Base-by-base conservation (phyloP, 2,113 vertebrate genomes). In the Paramisgurnus dabryanus region DNA sequence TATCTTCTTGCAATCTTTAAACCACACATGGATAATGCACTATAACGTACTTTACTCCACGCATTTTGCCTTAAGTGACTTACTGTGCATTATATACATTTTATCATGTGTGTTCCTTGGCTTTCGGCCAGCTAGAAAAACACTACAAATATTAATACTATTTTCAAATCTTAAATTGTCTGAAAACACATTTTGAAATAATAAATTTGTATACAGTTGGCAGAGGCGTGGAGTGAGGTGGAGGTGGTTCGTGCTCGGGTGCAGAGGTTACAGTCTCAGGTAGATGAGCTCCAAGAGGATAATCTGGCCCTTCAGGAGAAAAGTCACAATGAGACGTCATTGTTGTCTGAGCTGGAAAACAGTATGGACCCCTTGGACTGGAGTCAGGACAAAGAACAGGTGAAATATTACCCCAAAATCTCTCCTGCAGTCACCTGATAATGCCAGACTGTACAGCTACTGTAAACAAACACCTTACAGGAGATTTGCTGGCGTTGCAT, bases 281-380 rank as follows among this genome's bases (percentile, higher is more conserved):
- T 94, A 83, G 90, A 93, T 69, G 92, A 91, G 67, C 89, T 93
- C 22, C 88, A 90, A 83, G 93, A 93, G 75, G 87, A 91, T 72
- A 34, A 34, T 34, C 70, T 86, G 67, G 90, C 89, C 4, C 81
- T 93, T 18, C 90, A 91, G 75, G 83, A 87, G 12, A 76, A 76
- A 80, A 88, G 78, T 61, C 85, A 85, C 0, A 75, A 87, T 8
- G 74, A 92, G 11, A n/a, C 82, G 6, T 93, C 93, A 9, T 84
- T 94, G 43, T 79, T 90, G 83, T 92, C 93, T 0, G 92, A 94
- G 84, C 86, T 93, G 83, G 90, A 91, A 83, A 84, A 17, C 78
- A 92, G 91, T 18, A 85, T 93, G 72, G 89, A 89, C 64, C 74
- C 70, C 2, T 58, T 84, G 0, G 78, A 40, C 83, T 88, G 43